These are phyloP conservation scores for Lysiphlebus fabarum DNA, from an alignment of 1,140 invertebrate species.

Conservation along the genomic window DNA sequence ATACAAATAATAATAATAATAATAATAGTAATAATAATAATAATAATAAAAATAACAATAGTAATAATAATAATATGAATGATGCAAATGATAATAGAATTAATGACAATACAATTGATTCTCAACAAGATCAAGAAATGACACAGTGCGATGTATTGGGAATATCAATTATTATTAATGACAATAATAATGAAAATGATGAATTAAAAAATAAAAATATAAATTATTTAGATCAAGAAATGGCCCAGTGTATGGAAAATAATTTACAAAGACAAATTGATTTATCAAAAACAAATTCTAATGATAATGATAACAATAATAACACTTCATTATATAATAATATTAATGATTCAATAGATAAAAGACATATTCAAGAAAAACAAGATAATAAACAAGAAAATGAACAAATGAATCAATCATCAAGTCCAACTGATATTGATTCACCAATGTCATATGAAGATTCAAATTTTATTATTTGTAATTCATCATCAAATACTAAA, in stretches of 20 bases:
- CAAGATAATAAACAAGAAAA: conserved; percentile 13
- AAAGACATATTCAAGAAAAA: too few species aligned
- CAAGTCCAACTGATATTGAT: conserved; percentile 45
- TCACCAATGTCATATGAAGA: conserved; percentile 52
- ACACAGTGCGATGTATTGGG: conserved; percentile 41
- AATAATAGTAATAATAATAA: neutral
- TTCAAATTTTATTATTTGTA: conserved; percentile 48
- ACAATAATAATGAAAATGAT: conserved; percentile 1
- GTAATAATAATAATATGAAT: too few species aligned
- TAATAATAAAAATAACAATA: conserved; percentile 1
- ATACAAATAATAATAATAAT: too few species aligned
- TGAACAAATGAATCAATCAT: conserved; percentile 14
- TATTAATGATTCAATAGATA: too few species aligned
- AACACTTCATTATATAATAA: too few species aligned
- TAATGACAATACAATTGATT: too few species aligned
- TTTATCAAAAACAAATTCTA: too few species aligned
- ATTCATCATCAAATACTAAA: conserved; percentile 43
- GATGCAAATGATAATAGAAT: too few species aligned
- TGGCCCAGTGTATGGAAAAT: too few species aligned
- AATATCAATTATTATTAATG: too few species aligned
- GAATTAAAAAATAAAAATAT: neutral
- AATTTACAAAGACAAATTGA: too few species aligned
- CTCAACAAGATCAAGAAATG: conserved; percentile 24
- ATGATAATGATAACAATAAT: too few species aligned
- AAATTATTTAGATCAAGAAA: neutral